Evolutionary conservation across 2,888 invertebrate species (phyloP).

Genomic region (Eucera pruinosa): DNA sequence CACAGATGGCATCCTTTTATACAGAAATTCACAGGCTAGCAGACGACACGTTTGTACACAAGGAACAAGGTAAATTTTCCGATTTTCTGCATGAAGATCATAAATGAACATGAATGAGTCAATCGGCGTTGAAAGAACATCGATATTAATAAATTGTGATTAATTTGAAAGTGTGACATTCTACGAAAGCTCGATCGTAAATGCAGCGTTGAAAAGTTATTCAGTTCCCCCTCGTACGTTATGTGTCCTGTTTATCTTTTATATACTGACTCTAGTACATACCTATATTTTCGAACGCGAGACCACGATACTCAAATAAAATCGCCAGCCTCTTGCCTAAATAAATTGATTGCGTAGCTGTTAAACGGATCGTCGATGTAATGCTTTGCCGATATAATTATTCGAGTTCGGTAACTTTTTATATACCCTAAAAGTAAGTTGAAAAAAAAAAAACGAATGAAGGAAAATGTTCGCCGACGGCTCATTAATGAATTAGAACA

Average conservation of each 20-base stretch:
- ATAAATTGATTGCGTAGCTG: slow-evolving; percentile 14
- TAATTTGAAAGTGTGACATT: slow-evolving; percentile 4
- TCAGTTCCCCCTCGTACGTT: neutral
- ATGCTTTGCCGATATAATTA: slow-evolving; percentile 5
- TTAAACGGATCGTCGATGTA: slow-evolving; percentile 4
- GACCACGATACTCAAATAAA: neutral
- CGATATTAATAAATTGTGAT: neutral
- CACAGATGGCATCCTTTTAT: slow-evolving; percentile 59
- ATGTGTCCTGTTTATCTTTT: slow-evolving; percentile 43
- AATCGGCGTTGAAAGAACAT: neutral
- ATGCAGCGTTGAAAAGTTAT: slow-evolving; percentile 5
- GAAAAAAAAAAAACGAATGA: neutral
- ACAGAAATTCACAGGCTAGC: slow-evolving; percentile 56
- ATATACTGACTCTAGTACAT: neutral
- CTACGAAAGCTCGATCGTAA: neutral
- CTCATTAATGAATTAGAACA: neutral
- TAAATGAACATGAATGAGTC: slow-evolving; percentile 42
- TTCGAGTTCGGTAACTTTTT: neutral
- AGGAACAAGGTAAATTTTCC: slow-evolving; percentile 57
- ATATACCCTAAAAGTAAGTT: neutral
- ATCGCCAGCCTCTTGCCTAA: slow-evolving; percentile 1
- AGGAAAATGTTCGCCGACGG: neutral
- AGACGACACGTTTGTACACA: slow-evolving; percentile 66
- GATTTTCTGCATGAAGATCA: slow-evolving; percentile 35
- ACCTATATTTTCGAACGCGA: slow-evolving; percentile 4